Percentiles rank a stretch among this genome's conserved stretches.
Evolutionary conservation across 2,113 vertebrate species (phyloP).

Genomic region (Hemiscyllium ocellatum): DNA sequence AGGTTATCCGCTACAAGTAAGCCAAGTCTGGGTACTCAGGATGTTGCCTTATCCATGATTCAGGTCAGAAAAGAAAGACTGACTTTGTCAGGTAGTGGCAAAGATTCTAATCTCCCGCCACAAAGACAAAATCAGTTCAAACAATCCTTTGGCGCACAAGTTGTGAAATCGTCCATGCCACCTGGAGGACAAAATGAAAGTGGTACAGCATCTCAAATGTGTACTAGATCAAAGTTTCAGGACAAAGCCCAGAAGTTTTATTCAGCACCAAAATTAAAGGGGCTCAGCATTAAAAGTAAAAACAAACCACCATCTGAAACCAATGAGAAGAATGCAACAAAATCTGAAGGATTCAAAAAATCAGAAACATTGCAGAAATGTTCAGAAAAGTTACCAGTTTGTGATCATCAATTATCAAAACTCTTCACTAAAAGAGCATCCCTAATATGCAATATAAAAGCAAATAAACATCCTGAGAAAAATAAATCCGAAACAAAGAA

Average conservation of each 20-base stretch:
- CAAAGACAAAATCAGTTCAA: constrained; percentile 51
- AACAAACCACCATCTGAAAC: constrained; percentile 52
- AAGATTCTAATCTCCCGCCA: constrained; percentile 49
- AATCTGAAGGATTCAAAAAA: constrained; percentile 43
- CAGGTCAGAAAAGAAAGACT: constrained; percentile 52
- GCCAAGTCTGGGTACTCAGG: constrained; percentile 38
- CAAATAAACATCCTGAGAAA: constrained; percentile 46
- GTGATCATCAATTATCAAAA: constrained; percentile 56
- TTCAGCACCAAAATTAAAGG: constrained; percentile 63
- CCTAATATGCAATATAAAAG: constrained; percentile 43
- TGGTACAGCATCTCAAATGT: constrained; percentile 51
- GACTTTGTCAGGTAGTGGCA: constrained; percentile 42
- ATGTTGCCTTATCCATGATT: constrained; percentile 36
- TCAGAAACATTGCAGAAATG: constrained; percentile 39
- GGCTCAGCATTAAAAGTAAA: constrained; percentile 64
- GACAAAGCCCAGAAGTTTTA: constrained; percentile 54
- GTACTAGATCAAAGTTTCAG: constrained; percentile 51
- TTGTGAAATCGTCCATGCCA: constrained; percentile 42
- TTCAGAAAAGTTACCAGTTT: constrained; percentile 51
- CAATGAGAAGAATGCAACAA: constrained; percentile 41
- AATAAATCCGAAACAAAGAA: constrained; percentile 26
- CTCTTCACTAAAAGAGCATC: constrained; percentile 49
- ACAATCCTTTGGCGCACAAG: constrained; percentile 42
- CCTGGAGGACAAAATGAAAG: constrained; percentile 52
- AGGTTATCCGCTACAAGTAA: constrained; percentile 51